phyloP scores from a whole-genome alignment of 1,140 invertebrate species.

The Hirudo medicinalis region DNA sequence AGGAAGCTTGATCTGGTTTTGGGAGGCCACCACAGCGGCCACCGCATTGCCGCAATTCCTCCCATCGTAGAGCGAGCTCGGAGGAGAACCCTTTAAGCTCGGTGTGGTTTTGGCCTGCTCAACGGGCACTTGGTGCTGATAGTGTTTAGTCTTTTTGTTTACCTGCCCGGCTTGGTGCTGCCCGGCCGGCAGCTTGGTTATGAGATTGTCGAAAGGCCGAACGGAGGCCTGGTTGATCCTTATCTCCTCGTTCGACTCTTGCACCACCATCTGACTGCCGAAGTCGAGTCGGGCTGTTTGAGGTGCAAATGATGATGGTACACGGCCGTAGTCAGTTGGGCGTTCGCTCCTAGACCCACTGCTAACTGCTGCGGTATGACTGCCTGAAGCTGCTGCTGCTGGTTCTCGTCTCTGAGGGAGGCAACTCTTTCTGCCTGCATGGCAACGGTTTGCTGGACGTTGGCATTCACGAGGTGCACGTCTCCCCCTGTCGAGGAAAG shows the following conservation, averaged over 20 bases:
- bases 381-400: conserved; percentile 2
- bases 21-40: not conserved
- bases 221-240: conserved; percentile 10
- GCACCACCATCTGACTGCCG: not conserved
- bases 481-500: conserved; percentile 12
- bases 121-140: not conserved
- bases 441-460: conserved; percentile 8
- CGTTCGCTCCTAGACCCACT: conserved; percentile 4
- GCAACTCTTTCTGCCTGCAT: conserved; percentile 4
- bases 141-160: not conserved
- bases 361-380: not conserved
- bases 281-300: not conserved
- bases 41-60: not conserved
- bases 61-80: not conserved
- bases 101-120: not conserved
- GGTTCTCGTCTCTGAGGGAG: not conserved
- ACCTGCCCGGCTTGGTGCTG: not conserved
- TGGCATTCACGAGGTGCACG: conserved; percentile 1
- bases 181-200: not conserved
- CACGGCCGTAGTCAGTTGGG: not conserved
- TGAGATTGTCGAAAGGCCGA: not conserved
- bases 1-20: conserved; percentile 20
- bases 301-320: conserved; percentile 5
- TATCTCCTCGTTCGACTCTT: conserved; percentile 10
- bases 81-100: not conserved